Conservation (phyloP, 2,888 invertebrate genomes). For the Empis livida region DNA sequence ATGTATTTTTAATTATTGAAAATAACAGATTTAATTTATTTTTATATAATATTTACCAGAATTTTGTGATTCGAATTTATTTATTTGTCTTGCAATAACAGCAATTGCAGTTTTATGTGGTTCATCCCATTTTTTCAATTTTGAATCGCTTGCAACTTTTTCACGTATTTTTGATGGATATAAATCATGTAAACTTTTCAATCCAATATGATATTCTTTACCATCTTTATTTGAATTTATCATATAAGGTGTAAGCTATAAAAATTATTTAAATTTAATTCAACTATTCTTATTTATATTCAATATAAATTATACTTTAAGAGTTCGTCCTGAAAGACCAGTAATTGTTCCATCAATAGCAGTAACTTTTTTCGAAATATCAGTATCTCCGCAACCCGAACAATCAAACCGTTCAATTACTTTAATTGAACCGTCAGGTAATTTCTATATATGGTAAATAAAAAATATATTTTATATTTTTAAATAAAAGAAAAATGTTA, state of each 20-base stretch:
- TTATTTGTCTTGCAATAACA: constrained; percentile 59
- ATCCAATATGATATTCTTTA: constrained; percentile 74
- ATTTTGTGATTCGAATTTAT: constrained; percentile 57
- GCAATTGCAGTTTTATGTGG: constrained; percentile 67
- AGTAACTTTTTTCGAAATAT: constrained; percentile 64
- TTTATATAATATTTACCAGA: constrained; percentile 32
- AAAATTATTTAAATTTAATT: not conserved
- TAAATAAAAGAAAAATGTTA: not conserved
- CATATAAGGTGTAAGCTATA: constrained; percentile 27
- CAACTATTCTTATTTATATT: not conserved
- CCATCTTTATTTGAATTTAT: constrained; percentile 56
- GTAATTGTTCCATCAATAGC: constrained; percentile 61
- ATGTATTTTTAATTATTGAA: not conserved
- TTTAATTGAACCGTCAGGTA: constrained; percentile 80
- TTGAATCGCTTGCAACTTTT: constrained; percentile 63
- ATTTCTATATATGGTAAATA: constrained; percentile 44
- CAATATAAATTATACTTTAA: too few relatives aligned
- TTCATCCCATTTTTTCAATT: constrained; percentile 75
- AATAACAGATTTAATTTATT: too few relatives aligned
- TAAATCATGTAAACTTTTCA: constrained; percentile 72
- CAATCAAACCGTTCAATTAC: constrained; percentile 92
- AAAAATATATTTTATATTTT: constrained; percentile 6
- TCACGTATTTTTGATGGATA: constrained; percentile 77
- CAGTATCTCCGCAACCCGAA: constrained; percentile 94
- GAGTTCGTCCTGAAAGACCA: constrained; percentile 75